Evolutionary conservation across 2,888 invertebrate genomes (phyloP).

Genomic region (Crioceris asparagi): DNA sequence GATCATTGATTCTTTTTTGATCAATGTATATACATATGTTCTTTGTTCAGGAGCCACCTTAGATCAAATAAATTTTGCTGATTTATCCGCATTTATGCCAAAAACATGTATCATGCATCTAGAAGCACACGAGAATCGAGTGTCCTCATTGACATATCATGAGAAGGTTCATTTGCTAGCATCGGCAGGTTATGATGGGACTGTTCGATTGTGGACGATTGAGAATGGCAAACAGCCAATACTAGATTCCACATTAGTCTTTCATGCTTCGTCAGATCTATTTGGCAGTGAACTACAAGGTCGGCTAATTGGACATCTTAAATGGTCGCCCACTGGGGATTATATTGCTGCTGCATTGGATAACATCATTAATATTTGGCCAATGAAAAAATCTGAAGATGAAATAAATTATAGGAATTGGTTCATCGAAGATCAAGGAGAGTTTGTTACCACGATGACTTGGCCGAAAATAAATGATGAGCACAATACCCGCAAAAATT

Average conservation of each 20-base stretch:
- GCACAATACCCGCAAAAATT: slow-evolving; percentile 26
- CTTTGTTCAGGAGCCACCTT: slow-evolving; percentile 14
- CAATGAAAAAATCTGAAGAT: slow-evolving; percentile 32
- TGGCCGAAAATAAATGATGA: slow-evolving; percentile 38
- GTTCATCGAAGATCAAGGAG: slow-evolving; percentile 39
- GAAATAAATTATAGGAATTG: slow-evolving; percentile 29
- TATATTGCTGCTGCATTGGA: slow-evolving; percentile 48
- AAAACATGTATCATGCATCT: slow-evolving; percentile 30
- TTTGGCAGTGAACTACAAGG: slow-evolving; percentile 42
- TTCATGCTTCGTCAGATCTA: slow-evolving; percentile 39
- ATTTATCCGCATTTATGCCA: slow-evolving; percentile 40
- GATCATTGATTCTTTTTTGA: background rate
- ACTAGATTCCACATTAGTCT: slow-evolving; percentile 45
- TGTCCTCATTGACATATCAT: slow-evolving; percentile 37
- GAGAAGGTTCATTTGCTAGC: slow-evolving; percentile 40
- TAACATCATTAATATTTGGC: slow-evolving; percentile 48
- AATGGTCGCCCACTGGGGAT: slow-evolving; percentile 45
- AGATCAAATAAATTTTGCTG: slow-evolving; percentile 41
- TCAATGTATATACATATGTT: background rate
- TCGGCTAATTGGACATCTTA: slow-evolving; percentile 34
- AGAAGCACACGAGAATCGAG: slow-evolving; percentile 45
- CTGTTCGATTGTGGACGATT: slow-evolving; percentile 47
- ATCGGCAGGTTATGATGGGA: slow-evolving; percentile 51
- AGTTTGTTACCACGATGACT: slow-evolving; percentile 40
- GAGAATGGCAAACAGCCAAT: slow-evolving; percentile 29